Conservation (phyloP, 2,797 vertebrate genomes). For the Hippopotamyrus pictus region DNA sequence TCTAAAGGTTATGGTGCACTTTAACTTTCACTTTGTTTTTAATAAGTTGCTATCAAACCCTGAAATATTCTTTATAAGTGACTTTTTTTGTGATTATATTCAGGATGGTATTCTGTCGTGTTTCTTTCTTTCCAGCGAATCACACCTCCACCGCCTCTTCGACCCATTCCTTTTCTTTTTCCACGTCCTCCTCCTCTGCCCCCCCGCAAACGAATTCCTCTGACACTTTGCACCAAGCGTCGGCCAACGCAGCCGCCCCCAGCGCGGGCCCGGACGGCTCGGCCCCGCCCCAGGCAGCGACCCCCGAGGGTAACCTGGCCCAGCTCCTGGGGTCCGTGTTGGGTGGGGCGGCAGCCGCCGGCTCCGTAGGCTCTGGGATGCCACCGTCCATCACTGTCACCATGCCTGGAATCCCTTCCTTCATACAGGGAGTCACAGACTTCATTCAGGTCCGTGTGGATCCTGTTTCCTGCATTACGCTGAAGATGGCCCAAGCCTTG, state of each 20-base stretch:
- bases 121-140: conserved; percentile 38
- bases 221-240: conserved; percentile 47
- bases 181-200: conserved; percentile 52
- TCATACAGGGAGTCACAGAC: conserved; percentile 81
- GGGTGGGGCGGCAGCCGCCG: conserved; percentile 52
- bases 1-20: not conserved
- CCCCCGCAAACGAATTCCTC: conserved; percentile 57
- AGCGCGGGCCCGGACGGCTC: not conserved
- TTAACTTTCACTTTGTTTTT: not conserved
- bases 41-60: not conserved
- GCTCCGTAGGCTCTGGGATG: conserved; percentile 43
- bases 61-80: not conserved
- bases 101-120: not conserved
- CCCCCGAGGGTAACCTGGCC: conserved; percentile 57
- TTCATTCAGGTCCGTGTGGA: conserved; percentile 73
- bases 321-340: conserved; percentile 76
- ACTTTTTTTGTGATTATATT: not conserved
- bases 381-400: conserved; percentile 77
- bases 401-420: conserved; percentile 75
- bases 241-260: conserved; percentile 49
- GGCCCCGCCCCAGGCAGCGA: conserved; percentile 46
- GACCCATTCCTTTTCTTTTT: conserved; percentile 51
- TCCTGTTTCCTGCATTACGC: not conserved
- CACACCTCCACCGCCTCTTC: conserved; percentile 52
- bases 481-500: not conserved